Conservation (phyloP, 2,797 vertebrate genomes). For the Valencia hispanica region DNA sequence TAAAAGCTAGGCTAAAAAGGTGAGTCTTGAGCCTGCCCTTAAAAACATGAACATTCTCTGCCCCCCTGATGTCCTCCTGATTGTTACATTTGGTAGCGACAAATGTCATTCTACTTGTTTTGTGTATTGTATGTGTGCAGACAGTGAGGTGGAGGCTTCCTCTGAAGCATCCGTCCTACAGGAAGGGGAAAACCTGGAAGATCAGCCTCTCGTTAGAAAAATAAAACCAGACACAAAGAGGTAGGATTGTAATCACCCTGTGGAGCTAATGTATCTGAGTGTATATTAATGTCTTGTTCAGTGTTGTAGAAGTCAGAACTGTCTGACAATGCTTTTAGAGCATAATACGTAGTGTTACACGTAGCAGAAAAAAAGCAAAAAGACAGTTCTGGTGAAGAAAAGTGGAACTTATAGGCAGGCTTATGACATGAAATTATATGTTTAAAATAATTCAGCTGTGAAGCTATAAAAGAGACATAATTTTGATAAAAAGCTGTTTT, state of each 20-base stretch:
- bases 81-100: not conserved
- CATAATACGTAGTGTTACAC: not conserved
- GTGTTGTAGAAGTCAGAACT: not conserved
- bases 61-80: too few relatives aligned
- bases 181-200: conserved; percentile 39
- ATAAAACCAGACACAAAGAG: conserved; percentile 62
- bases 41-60: too few relatives aligned
- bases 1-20: too few relatives aligned
- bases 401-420: not conserved
- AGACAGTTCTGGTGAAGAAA: not conserved
- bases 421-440: not conserved
- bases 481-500: not conserved
- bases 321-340: not conserved
- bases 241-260: conserved; percentile 34
- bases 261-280: not conserved
- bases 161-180: conserved; percentile 24
- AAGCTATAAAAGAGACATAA: not conserved
- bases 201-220: conserved; percentile 52
- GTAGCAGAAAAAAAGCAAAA: not conserved
- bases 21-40: too few relatives aligned
- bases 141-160: conserved; percentile 39
- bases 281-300: not conserved
- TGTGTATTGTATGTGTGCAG: conserved; percentile 31
- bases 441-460: not conserved
- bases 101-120: not conserved